Percentiles rank a stretch among this genome's conserved stretches.
Evolutionary conservation across 1,140 invertebrate genomes (phyloP).

Genomic region (Lordiphosa mommai): DNA sequence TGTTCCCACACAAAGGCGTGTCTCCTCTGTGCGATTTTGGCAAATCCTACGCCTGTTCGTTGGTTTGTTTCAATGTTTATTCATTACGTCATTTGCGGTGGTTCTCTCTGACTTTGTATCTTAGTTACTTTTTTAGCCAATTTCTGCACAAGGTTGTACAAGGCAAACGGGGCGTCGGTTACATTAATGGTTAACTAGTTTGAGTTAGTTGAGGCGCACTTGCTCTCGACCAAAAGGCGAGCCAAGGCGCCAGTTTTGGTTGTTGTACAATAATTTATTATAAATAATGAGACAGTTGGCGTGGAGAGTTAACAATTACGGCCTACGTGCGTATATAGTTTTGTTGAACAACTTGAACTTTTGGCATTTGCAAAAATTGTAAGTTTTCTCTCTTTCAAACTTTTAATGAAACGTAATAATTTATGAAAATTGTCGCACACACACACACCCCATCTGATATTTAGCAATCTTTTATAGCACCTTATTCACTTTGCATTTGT

Average conservation of each 20-base stretch:
- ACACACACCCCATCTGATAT: too few relatives aligned
- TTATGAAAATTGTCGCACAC: too few relatives aligned
- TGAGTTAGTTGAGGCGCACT: constrained; percentile 39
- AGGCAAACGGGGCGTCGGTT: constrained; percentile 66
- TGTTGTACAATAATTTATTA: constrained; percentile 50
- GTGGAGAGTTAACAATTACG: constrained; percentile 58
- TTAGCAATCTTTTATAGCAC: too few relatives aligned
- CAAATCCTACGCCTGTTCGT: constrained; percentile 60
- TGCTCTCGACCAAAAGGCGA: constrained; percentile 28
- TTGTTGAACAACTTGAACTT: constrained; percentile 41
- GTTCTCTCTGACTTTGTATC: constrained; percentile 18
- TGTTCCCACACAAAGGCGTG: constrained; percentile 53
- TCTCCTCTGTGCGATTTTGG: constrained; percentile 5
- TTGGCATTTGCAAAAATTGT: constrained; percentile 40
- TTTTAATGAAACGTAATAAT: too few relatives aligned
- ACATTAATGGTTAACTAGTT: constrained; percentile 73
- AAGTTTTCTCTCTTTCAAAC: too few relatives aligned
- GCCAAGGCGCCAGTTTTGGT: constrained; percentile 45
- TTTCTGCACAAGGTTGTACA: constrained; percentile 72
- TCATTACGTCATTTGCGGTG: constrained; percentile 57
- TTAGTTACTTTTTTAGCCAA: constrained; percentile 6
- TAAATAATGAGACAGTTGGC: constrained; percentile 58
- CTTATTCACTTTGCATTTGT: too few relatives aligned
- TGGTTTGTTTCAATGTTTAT: constrained; percentile 4
- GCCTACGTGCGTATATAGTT: constrained; percentile 53